These are phyloP conservation scores for Dendrocopos noguchii DNA, from an alignment of 2,113 vertebrate species.

Conservation along the genomic window DNA sequence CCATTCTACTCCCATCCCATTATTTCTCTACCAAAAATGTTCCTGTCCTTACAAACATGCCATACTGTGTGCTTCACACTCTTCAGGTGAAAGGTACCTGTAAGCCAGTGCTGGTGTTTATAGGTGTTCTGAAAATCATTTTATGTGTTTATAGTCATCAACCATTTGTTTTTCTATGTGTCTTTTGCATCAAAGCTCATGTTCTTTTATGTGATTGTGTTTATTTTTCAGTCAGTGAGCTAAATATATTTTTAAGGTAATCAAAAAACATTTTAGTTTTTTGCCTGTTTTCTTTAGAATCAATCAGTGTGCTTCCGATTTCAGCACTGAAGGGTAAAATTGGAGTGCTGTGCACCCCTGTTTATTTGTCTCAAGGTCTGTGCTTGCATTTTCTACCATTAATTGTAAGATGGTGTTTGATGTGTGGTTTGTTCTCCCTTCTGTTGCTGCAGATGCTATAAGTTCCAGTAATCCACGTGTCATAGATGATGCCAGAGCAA, in stretches of 20 bases:
- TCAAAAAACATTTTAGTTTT: not conserved
- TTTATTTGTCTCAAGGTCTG: not conserved
- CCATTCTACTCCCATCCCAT: not conserved
- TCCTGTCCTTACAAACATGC: not conserved
- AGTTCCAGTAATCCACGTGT: slow-evolving; percentile 92
- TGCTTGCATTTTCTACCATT: not conserved
- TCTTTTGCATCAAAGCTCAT: not conserved
- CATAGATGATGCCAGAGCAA: slow-evolving; percentile 89
- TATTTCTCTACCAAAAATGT: not conserved
- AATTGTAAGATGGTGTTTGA: fast-evolving
- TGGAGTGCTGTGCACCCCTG: not conserved
- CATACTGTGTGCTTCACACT: fast-evolving
- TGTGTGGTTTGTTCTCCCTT: not conserved
- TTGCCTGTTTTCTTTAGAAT: not conserved
- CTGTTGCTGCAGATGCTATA: slow-evolving; percentile 86
- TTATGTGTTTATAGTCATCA: not conserved
- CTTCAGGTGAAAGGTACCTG: not conserved
- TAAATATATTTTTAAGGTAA: not conserved
- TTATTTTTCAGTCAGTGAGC: not conserved
- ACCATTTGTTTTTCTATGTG: not conserved
- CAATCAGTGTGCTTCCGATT: fast-evolving
- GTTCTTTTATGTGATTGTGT: not conserved
- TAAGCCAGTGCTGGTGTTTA: not conserved
- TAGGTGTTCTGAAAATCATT: not conserved
- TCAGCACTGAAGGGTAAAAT: not conserved